phyloP scores from a whole-genome alignment of 2,888 invertebrate species.

The Oeneis ivallda region DNA sequence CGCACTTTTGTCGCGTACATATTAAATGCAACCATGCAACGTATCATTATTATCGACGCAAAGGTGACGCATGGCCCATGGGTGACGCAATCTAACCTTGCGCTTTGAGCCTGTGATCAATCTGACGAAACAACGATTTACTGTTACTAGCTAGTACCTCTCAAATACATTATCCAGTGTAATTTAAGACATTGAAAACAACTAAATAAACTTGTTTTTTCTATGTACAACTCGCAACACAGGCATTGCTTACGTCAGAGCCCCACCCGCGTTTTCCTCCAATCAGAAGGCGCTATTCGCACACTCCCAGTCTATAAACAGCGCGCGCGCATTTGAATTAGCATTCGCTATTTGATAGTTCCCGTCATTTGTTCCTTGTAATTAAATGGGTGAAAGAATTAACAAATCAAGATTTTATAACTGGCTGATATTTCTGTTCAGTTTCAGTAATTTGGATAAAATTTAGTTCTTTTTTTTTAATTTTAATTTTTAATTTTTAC shows the following conservation, averaged over 20 bases:
- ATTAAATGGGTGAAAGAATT: constrained; percentile 78
- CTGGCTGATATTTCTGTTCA: constrained; percentile 79
- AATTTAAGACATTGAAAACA: constrained; percentile 45
- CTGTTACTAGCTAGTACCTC: constrained; percentile 16
- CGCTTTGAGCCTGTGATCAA: constrained; percentile 50
- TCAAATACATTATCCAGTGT: constrained; percentile 19
- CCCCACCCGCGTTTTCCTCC: constrained; percentile 73
- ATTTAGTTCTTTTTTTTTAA: constrained; percentile 48
- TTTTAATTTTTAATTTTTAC: constrained; percentile 23
- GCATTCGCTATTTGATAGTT: constrained; percentile 53
- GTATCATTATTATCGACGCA: background rate
- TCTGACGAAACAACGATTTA: constrained; percentile 51
- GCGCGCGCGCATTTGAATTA: constrained; percentile 53
- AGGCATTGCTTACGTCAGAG: constrained; percentile 38
- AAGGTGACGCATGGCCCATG: constrained; percentile 56
- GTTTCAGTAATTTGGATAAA: constrained; percentile 77
- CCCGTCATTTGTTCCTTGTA: constrained; percentile 44
- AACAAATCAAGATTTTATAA: constrained; percentile 71
- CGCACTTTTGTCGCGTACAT: background rate
- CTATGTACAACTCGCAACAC: constrained; percentile 6
- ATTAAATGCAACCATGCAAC: constrained; percentile 2
- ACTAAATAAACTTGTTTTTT: constrained; percentile 38
- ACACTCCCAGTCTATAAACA: constrained; percentile 66
- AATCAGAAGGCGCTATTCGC: constrained; percentile 60
- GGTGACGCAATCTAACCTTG: constrained; percentile 59